Conservation (phyloP, 2,797 vertebrate genomes). For the Eulemur rubriventer region DNA sequence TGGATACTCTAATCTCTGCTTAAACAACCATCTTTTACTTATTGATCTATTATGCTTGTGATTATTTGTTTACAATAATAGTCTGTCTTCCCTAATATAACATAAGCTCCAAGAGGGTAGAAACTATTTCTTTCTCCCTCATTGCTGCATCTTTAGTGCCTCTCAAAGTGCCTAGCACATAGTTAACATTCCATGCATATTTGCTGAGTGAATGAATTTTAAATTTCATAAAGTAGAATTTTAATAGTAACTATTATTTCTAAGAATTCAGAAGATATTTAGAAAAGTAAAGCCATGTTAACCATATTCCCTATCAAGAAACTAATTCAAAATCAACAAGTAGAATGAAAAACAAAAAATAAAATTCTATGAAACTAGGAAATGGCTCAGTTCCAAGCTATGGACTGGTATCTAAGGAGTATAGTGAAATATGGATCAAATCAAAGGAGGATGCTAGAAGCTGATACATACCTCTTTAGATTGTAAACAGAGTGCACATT, state of each 20-base stretch:
- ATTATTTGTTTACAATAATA: conserved; percentile 9
- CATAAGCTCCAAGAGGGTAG: neutral
- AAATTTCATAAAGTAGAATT: conserved; percentile 54
- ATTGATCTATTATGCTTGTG: neutral
- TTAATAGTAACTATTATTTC: conserved; percentile 6
- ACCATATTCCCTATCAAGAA: conserved; percentile 6
- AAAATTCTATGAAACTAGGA: neutral
- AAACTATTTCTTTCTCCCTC: conserved; percentile 5
- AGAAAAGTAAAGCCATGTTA: conserved; percentile 23
- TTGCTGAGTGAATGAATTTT: conserved; percentile 31
- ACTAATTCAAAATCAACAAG: conserved; percentile 26
- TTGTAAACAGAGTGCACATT: neutral
- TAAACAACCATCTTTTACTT: neutral
- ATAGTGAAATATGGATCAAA: neutral
- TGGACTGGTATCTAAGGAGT: neutral
- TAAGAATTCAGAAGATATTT: conserved; percentile 32
- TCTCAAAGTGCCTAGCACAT: neutral
- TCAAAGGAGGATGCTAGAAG: neutral
- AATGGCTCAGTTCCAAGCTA: conserved; percentile 2
- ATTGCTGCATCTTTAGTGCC: neutral
- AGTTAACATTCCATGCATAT: neutral
- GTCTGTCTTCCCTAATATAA: neutral
- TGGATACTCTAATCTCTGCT: conserved; percentile 17
- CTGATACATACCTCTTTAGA: neutral
- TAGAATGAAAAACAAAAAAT: conserved; percentile 31